Percentiles rank a stretch among this genome's conserved stretches.
Conservation (phyloP, 2,888 invertebrate genomes). For the Dilophus febrilis region DNA sequence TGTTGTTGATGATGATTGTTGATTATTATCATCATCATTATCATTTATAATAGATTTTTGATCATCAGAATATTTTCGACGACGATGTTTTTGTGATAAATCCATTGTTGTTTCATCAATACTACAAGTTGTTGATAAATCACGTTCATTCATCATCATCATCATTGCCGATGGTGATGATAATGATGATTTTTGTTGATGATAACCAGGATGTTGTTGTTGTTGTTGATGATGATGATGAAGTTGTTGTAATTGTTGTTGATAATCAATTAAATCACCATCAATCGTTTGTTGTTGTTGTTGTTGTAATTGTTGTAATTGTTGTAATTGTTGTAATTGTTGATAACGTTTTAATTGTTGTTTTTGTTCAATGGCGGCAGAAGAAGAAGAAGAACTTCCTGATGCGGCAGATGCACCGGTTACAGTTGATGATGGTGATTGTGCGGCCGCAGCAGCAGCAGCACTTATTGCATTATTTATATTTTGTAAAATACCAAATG, state of each 20-base stretch:
- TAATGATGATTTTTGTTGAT: not conserved
- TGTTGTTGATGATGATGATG: no score
- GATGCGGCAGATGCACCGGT: no score
- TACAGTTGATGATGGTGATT: no score
- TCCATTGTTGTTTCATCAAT: constrained; percentile 11
- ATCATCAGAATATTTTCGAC: constrained; percentile 23
- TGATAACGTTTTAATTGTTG: no score
- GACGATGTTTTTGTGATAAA: constrained; percentile 16
- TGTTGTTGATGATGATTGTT: not conserved
- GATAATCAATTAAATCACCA: constrained; percentile 29
- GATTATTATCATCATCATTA: not conserved
- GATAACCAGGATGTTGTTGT: constrained; percentile 17
- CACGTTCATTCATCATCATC: not conserved
- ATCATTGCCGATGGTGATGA: not conserved
- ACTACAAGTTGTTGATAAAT: no score
- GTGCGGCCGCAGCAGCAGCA: not conserved
- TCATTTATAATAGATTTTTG: not conserved
- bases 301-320: no score
- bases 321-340: no score
- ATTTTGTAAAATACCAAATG: constrained; percentile 77
- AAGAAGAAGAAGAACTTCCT: no score
- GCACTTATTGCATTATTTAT: constrained; percentile 8
- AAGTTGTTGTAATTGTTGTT: constrained; percentile 27
- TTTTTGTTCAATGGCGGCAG: no score
- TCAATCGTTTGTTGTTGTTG: constrained; percentile 25